Base-by-base conservation (phyloP, 2,113 vertebrate genomes). In the Turnix velox region DNA sequence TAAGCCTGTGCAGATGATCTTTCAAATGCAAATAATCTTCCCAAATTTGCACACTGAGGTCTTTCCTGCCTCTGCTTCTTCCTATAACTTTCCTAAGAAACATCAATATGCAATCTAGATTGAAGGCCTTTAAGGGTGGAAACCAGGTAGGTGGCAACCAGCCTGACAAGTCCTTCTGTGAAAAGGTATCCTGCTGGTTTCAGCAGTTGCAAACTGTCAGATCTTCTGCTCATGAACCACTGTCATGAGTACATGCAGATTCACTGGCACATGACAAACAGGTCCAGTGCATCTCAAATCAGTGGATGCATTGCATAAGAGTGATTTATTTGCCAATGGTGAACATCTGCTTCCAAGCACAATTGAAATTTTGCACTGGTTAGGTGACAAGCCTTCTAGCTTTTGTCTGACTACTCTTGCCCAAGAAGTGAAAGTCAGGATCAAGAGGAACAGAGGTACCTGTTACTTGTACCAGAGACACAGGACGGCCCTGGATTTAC, bases 141-240 rank as follows among this genome's bases (percentile, higher is more conserved):
- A 94, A 94, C 35, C 90, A 79, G 49, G 78, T 89, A 95, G 94
- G 95, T 92, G 84, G 87, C 78, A 96, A 95, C 95, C 92, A 92
- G 94, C 87, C 58, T 1, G 3, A 95, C 94, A 28, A 66, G 94
- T 95, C 81, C 81, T 92, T 45, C 67, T 61, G 33, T 62, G 49
- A 18, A 42, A 58, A 92, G 82, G 62, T 31, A 58, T 94, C 58
- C 75, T 92, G 93, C 71, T 91, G 82, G 74, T 91, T 96, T 91
- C 87, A 85, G 87, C 71, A 94, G 84, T 0, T 83, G 62, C 68
- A 61, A 49, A 43, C 46, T 86, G 86, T 10, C 2, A 24, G 65
- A 68, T 46, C 43, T 88, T 77, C 45, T 1, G 0, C 45, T 79
- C 43, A n/a, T 17, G 49, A 90, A 35, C 40, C 49, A 35, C 31